Conservation (phyloP, 1,140 invertebrate species). For the Drosophila tsacasi region DNA sequence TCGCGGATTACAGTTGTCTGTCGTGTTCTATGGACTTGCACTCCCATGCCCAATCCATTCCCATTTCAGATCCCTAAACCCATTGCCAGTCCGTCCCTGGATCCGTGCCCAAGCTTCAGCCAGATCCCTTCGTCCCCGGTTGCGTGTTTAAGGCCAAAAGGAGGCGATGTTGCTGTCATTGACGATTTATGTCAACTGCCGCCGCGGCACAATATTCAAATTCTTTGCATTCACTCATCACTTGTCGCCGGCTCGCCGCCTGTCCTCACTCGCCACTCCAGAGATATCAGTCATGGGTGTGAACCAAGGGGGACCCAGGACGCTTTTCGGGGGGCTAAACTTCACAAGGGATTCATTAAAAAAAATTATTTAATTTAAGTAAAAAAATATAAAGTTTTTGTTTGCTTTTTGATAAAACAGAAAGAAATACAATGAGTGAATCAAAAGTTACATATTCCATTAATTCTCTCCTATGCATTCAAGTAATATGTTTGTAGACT, state of each 20-base stretch:
- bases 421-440: neutral
- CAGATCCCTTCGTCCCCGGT: conserved; percentile 20
- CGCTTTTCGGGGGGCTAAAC: neutral
- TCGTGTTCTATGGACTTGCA: conserved; percentile 69
- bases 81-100: conserved; percentile 1
- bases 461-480: neutral
- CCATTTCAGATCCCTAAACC: neutral
- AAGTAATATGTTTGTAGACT: too few relatives aligned
- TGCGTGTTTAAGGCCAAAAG: conserved; percentile 77
- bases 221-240: conserved; percentile 84
- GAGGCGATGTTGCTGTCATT: conserved; percentile 83
- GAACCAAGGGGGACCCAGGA: neutral
- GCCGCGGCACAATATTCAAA: conserved; percentile 81
- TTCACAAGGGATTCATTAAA: neutral
- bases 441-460: neutral
- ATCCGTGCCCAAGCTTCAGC: neutral
- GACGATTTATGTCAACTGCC: conserved; percentile 82
- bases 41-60: conserved; percentile 17
- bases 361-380: too few relatives aligned
- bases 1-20: conserved; percentile 80
- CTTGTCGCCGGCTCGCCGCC: conserved; percentile 66
- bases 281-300: conserved; percentile 22
- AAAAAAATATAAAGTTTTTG: neutral
- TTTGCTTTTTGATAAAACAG: neutral
- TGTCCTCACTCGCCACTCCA: conserved; percentile 18